Base-by-base conservation (phyloP, 2,113 vertebrate genomes). In the Rhynchomys soricoides region DNA sequence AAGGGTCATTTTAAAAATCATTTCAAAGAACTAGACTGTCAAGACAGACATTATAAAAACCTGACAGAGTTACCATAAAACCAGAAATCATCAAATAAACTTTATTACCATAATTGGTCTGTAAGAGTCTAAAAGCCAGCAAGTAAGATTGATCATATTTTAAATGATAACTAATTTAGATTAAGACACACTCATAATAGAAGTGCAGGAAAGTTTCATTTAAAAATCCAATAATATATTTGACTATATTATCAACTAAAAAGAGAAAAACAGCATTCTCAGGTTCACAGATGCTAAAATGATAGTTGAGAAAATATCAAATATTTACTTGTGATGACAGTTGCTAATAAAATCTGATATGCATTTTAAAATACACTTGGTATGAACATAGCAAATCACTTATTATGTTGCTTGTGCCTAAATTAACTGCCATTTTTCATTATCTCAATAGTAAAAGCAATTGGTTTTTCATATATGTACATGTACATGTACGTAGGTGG, bases 81-180 rank as follows among this genome's bases (percentile, higher is more conserved):
- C 43, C 31, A 77, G 57, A 90, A 66, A 78, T 55, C 37, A 57
- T 43, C 13, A 40, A 45, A 89, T 87, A 16, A 12, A 86, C 89
- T 96, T 93, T 78, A 95, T 68, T 86, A 78, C 50, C 10, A 93
- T 21, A 93, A 85, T 59, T 59, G 10, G 48, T 85, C 77, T 95
- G 68, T 43, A 52, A 71, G 57, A 93, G 83, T 91, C 24, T 94
- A 75, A 94, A 96, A 71, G 22, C 86, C n/a, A 88, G 11, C 52
- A 43, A 82, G 73, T 66, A 81, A 94, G 90, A 86, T 62, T 79
- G 31, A 95, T 79, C 70, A n/a, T 24, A 89, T 86, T 85, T 92
- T 86, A 96, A 95, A 90, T 66, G 81, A 70, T 68, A 94, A 91
- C 50, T 82, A 22, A 86, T 81, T 82, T 91, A 77, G 19, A 95